phyloP scores from a whole-genome alignment of 2,888 invertebrate genomes.

The Epinotia demarniana region DNA sequence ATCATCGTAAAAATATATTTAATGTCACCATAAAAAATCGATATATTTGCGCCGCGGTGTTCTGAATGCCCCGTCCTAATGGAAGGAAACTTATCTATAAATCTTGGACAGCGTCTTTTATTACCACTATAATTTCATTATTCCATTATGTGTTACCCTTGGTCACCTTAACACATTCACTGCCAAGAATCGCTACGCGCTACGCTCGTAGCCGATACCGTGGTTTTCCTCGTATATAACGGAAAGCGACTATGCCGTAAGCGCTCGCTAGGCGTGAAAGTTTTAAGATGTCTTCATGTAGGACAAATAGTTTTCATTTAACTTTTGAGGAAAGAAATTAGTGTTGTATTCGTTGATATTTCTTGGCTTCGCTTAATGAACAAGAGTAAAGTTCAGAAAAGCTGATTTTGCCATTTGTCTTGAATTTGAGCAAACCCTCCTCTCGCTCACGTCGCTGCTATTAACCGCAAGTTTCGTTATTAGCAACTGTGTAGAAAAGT shows the following conservation, averaged over 20 bases:
- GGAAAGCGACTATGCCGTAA: too few relatives aligned
- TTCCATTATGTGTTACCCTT: neutral
- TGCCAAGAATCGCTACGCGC: too few relatives aligned
- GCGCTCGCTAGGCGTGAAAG: too few relatives aligned
- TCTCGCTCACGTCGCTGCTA: constrained; percentile 49
- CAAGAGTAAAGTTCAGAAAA: constrained; percentile 61
- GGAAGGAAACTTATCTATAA: constrained; percentile 69
- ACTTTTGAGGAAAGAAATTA: neutral
- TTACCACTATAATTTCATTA: constrained; percentile 69
- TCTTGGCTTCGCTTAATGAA: too few relatives aligned
- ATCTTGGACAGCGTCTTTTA: constrained; percentile 74
- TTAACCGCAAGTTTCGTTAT: constrained; percentile 77
- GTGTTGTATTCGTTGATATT: neutral
- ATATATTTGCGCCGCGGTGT: constrained; percentile 70
- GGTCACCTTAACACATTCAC: too few relatives aligned
- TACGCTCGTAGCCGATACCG: too few relatives aligned
- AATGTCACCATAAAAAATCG: constrained; percentile 81
- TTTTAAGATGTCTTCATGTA: neutral
- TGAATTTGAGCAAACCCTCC: constrained; percentile 64
- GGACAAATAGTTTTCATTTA: neutral
- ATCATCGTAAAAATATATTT: constrained; percentile 83
- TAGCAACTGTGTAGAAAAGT: constrained; percentile 80
- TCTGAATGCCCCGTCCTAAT: constrained; percentile 71
- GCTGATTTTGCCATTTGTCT: constrained; percentile 80
- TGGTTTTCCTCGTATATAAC: too few relatives aligned